Base-by-base conservation (phyloP, 2,113 vertebrate species). In the Fulica atra region DNA sequence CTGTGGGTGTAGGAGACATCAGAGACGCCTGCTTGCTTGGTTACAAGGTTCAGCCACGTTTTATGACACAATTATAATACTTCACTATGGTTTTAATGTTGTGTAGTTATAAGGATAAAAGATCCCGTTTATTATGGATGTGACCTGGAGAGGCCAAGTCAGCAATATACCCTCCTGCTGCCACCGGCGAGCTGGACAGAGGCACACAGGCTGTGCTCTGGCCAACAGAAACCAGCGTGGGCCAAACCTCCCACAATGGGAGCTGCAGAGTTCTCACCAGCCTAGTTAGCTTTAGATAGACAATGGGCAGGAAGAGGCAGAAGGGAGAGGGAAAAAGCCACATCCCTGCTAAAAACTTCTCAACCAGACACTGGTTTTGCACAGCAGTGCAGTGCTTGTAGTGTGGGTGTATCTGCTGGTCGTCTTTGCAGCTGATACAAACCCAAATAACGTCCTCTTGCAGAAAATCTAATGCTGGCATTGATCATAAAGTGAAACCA, bases 401-500 rank as follows among this genome's bases (percentile, higher is more conserved):
- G 53, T 5, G 24, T 19, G 54, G 40, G 10, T 24, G 28, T 38
- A 0, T 11, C 51, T 91, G 70, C 60, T 24, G 36, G 56, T 19
- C 57, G n/a, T 53, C 85, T 70, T 59, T 83, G 59, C 48, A 64
- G 91, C 89, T 92, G 87, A 57, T 73, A 93, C 21, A 92, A 90
- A 91, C 18, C 38, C 72, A 85, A 93, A 89, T 66, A 87, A 53
- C 40, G 86, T 42, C 69, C 42, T 9, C 65, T 77, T 82, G 60
- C 82, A 81, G 73, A 85, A 94, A 89, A 54, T 88, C 86, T 93
- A 85, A n/a, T 44, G 57, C 6, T 88, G 72, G 59, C 42, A 91
- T 4, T 51, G 51, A 91, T 48, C n/a, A 31, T 40, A 93, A 91
- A 73, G 91, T 36, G 36, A 59, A 82, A 38, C 71, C 54, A 54